Percentiles rank a stretch among this genome's conserved stretches.
Conservation (phyloP, 2,888 invertebrate species). For the Penaeus monodon region DNA sequence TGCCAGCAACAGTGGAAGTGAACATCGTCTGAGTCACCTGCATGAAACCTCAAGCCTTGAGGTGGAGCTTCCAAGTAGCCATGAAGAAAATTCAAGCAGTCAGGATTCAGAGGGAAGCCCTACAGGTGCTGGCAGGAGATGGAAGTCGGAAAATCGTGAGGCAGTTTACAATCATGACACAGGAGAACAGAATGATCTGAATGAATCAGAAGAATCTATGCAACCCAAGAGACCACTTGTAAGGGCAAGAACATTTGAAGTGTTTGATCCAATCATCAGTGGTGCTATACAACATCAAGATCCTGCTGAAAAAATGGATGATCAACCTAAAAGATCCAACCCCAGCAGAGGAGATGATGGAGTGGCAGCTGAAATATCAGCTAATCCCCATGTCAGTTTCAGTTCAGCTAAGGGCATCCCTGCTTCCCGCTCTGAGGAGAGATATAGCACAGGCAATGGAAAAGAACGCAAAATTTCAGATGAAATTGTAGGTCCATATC, state of each 20-base stretch:
- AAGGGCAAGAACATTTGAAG: constrained; percentile 53
- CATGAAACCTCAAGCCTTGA: constrained; percentile 61
- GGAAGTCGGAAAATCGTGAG: constrained; percentile 9
- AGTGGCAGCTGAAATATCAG: neutral
- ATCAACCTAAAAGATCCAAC: neutral
- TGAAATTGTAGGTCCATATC: constrained; percentile 31
- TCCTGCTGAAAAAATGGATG: constrained; percentile 6
- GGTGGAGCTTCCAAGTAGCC: constrained; percentile 60
- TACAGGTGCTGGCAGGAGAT: constrained; percentile 7
- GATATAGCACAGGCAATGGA: constrained; percentile 15
- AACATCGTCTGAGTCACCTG: constrained; percentile 44
- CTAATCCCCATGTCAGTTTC: neutral
- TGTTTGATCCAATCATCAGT: constrained; percentile 34
- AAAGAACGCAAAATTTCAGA: constrained; percentile 42
- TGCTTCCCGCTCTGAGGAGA: neutral
- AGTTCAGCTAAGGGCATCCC: constrained; percentile 25
- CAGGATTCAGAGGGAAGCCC: constrained; percentile 57
- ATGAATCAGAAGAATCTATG: constrained; percentile 1
- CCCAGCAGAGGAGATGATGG: neutral
- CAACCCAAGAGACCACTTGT: constrained; percentile 37
- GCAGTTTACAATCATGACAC: neutral
- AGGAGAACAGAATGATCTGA: neutral
- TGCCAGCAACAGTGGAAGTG: constrained; percentile 51
- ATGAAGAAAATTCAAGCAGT: constrained; percentile 57
- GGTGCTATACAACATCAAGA: constrained; percentile 10